Base-by-base conservation (phyloP, 2,888 invertebrate species). In the Platycheirus rosarum region DNA sequence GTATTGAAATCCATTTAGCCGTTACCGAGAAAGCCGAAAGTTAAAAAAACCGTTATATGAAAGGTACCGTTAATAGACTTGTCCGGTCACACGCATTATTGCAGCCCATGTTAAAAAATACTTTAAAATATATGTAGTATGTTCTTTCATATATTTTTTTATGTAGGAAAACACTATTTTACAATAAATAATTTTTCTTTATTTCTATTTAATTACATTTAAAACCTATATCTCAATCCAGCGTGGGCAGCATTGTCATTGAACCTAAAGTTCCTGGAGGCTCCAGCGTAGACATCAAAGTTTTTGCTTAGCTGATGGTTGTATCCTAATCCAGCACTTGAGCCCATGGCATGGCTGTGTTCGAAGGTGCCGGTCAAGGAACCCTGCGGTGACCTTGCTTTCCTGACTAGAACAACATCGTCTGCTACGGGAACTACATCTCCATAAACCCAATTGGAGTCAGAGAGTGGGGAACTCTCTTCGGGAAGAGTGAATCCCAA, bases 351-450 rank as follows among this genome's bases (percentile, higher is more conserved):
- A 11, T 20, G 35, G 7, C 65, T 65, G 18, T 65, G 65, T 26
- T 42, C 35, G 0, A 44, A 37, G 7, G 44, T n/a, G 1, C 20
- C 44, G 3, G 18, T 20, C n/a, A 68, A 1, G 0, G 42, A 18
- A 0, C 69, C 48, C n/a, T 70, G 69, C n/a, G 69, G 60, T 48
- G 69, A 70, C 9, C 60, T 46, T 7, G 37, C 29, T 29, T 40
- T 49, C 13, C 69, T 37, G 2, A 48, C 29, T 2, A 60, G 48
- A 0, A 49, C 40, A 9, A 23, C 57, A 14, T 35, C 57, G 2
- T 37, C 57, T 23, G 23, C 14, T 2, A 23, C 32, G n/a, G 32
- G 55, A 20, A 32, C 29, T 11, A 32, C 29, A 32, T 55, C 53
- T 16, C 18, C 57, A 40, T 44, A 8, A 1, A 32, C 29, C 29